Evolutionary conservation across 2,113 vertebrate genomes (phyloP).

Genomic region (Hiodon tergisus): DNA sequence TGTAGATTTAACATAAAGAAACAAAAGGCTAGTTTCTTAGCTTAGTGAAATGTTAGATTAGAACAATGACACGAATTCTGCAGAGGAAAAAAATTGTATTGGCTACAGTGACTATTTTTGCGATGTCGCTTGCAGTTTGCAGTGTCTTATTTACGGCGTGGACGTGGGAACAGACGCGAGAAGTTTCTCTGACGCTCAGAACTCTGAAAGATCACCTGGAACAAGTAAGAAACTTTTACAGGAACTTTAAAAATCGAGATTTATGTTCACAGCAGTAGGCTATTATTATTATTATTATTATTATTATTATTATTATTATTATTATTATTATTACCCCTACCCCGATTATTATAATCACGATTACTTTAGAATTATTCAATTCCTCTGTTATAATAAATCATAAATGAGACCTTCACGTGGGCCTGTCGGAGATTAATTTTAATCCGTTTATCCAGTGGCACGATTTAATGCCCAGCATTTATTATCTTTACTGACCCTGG

Average conservation of each 20-base stretch:
- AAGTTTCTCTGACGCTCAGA: constrained; percentile 66
- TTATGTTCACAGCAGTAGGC: no score
- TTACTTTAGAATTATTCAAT: no score
- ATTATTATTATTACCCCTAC: no score
- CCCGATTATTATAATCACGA: no score
- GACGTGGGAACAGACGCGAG: constrained; percentile 68
- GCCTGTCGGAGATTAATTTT: no score
- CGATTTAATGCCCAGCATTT: no score
- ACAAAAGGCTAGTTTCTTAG: neutral
- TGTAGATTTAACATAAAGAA: neutral
- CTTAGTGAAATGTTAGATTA: constrained; percentile 2
- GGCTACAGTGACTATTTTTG: constrained; percentile 62
- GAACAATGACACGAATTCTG: constrained; percentile 65
- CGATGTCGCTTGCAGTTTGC: constrained; percentile 64
- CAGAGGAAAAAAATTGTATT: constrained; percentile 63
- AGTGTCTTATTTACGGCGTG: constrained; percentile 69
- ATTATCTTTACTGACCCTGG: no score
- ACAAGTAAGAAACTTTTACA: constrained; percentile 50
- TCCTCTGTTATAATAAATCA: no score
- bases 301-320: no score
- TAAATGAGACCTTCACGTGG: no score
- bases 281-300: neutral
- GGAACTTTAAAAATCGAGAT: no score
- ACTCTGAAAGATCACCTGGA: constrained; percentile 64
- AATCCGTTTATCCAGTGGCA: no score